phyloP scores from a whole-genome alignment of 2,797 vertebrate species.

The Sternarchorhynchus goeldii region DNA sequence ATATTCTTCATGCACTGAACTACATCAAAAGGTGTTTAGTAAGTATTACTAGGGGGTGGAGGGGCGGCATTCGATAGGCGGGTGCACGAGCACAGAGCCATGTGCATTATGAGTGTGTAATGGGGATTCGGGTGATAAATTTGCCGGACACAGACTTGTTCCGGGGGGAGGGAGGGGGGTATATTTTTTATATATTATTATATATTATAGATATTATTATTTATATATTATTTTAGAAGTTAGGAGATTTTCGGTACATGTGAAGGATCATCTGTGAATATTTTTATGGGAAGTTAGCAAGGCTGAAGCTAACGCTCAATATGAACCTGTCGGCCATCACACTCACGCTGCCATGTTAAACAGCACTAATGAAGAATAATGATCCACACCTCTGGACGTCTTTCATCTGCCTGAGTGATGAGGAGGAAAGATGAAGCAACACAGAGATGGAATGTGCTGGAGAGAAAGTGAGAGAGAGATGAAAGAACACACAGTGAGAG shows the following conservation, averaged over 20 bases:
- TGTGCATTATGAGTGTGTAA: not conserved
- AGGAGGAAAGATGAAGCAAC: conserved; percentile 35
- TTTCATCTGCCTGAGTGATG: conserved; percentile 61
- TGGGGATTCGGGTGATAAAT: conserved; percentile 40
- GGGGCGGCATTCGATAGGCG: not conserved
- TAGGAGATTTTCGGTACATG: not conserved
- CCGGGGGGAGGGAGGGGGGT: no score
- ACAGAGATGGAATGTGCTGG: not conserved
- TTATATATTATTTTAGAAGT: no score
- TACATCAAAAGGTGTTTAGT: not conserved
- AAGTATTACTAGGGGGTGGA: not conserved
- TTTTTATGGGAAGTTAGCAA: conserved; percentile 27
- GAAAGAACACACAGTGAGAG: conserved; percentile 58
- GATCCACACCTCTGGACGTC: conserved; percentile 52
- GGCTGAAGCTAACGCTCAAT: conserved; percentile 43
- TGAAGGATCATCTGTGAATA: not conserved
- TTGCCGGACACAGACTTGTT: no score
- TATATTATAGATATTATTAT: no score
- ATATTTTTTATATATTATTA: no score
- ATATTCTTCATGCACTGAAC: conserved; percentile 29
- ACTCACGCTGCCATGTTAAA: conserved; percentile 68
- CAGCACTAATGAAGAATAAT: conserved; percentile 65
- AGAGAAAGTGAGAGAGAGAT: conserved; percentile 36
- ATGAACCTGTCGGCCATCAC: conserved; percentile 68
- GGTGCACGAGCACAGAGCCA: not conserved